A percentile compares a stretch with the other conserved stretches of the same genome.
Evolutionary conservation across 1,140 invertebrate species (phyloP).

Genomic region (Drosophila jambulina): DNA sequence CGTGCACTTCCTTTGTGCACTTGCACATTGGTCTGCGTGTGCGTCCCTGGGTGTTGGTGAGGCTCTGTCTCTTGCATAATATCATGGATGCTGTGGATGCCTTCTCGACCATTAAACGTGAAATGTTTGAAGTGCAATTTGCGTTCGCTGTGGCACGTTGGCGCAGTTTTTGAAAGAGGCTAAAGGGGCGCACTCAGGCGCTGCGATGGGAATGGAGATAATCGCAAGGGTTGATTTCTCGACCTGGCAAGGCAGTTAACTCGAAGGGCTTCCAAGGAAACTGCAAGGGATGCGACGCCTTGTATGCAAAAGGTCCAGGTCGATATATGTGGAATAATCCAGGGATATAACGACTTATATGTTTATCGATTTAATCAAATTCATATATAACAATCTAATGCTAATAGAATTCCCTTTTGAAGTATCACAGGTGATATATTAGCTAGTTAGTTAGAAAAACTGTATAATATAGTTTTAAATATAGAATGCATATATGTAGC

Average conservation of each 20-base stretch:
- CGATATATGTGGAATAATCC: not conserved
- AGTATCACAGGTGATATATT: not conserved
- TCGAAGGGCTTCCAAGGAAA: not conserved
- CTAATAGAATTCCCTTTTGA: not conserved
- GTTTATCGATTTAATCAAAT: not conserved
- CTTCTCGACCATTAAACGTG: constrained; percentile 72
- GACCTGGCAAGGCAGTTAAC: not conserved
- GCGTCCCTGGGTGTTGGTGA: constrained; percentile 16
- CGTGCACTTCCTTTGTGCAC: constrained; percentile 64
- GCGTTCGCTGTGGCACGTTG: constrained; percentile 44
- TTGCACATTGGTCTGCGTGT: constrained; percentile 25
- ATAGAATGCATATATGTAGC: too few species aligned
- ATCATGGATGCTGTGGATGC: constrained; percentile 55
- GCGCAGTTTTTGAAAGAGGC: constrained; percentile 21
- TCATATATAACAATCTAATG: not conserved
- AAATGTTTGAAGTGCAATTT: constrained; percentile 75
- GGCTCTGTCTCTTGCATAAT: constrained; percentile 52
- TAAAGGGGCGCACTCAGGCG: constrained; percentile 2
- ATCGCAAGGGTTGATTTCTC: constrained; percentile 44
- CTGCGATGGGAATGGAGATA: not conserved
- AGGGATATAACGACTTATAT: not conserved
- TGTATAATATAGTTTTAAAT: too few species aligned
- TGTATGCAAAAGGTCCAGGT: not conserved
- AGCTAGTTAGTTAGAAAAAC: too few species aligned
- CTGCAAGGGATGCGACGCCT: not conserved